Percentiles rank a stretch among this genome's conserved stretches.
These are phyloP conservation scores for Meandrina meandrites DNA, from an alignment of 92 coral and sea anemone genomes.

Conservation along the genomic window DNA sequence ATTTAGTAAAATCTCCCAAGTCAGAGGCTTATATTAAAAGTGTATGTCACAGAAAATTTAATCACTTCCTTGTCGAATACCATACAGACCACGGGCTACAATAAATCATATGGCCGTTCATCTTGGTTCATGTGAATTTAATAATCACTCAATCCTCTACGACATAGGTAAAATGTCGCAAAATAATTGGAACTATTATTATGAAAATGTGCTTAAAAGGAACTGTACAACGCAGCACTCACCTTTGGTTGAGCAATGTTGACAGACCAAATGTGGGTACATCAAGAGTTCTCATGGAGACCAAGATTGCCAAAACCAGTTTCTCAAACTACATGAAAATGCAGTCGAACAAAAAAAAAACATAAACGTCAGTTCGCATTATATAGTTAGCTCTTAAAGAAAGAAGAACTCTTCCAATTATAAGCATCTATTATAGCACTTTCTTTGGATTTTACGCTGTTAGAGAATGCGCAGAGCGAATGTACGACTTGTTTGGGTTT, in stretches of 20 bases:
- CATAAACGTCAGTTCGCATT: neutral
- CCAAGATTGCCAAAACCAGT: conserved; percentile 46
- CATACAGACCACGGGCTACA: neutral
- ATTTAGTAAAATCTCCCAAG: too few relatives aligned
- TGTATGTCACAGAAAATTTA: too few relatives aligned
- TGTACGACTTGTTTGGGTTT: too few relatives aligned
- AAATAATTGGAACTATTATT: too few relatives aligned
- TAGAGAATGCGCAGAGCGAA: too few relatives aligned
- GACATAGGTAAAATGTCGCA: neutral
- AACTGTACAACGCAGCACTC: neutral
- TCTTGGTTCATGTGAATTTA: neutral
- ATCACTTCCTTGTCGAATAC: too few relatives aligned
- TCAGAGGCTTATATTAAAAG: too few relatives aligned
- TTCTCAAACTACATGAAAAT: conserved; percentile 57
- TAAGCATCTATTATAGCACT: too few relatives aligned
- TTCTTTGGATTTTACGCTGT: too few relatives aligned
- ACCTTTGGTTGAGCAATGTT: conserved; percentile 35
- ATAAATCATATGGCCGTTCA: neutral
- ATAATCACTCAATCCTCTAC: too few relatives aligned
- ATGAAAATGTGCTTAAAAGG: neutral
- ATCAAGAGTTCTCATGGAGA: conserved; percentile 42
- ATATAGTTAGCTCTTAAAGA: too few relatives aligned
- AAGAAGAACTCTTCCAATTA: too few relatives aligned
- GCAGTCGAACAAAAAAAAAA: neutral
- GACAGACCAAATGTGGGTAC: conserved; percentile 14